Base-by-base conservation (phyloP, 1,140 invertebrate genomes). In the Hyles vespertilio region DNA sequence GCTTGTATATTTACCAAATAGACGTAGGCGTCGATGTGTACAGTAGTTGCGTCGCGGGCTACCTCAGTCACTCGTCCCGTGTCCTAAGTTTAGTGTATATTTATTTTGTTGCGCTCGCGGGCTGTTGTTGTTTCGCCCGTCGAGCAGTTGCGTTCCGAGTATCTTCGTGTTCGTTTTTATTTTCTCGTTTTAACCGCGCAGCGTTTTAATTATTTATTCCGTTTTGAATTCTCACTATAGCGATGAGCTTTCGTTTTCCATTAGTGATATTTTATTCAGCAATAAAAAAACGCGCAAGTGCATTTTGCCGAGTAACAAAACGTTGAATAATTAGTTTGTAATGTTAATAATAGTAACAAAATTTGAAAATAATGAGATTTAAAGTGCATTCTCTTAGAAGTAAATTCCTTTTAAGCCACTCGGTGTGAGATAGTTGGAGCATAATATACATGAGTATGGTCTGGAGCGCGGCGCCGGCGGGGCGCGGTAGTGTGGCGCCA, bases 181-280 rank as follows among this genome's bases (percentile, higher is more conserved):
- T 83, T 78, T 79, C 69, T 82, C 71, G 73, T 86, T 84, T 79
- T 81, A 74, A 73, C 69, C 71, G 65, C 74, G 74, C 71, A 71
- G 78, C 85, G 80, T 86, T 79, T 77, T 77, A 77, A 79, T 75
- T 77, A 78, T 83, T 82, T 79, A 82, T 84, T 85, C 72, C 72
- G 69, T 74, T 79, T 74, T 63, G 32, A 56, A 48, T 56, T 36
- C 45, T 86, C 82, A 79, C 72, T 77, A 11, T 32, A 72, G 72
- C 72, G 70, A 76, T 74, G 78, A 81, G 81, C 81, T 70, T 74
- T 83, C 77, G 78, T 83, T 87, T 88, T 87, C 84, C 81, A 85
- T 69, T 86, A 87, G 88, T 90, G 87, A 90, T 90, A 89, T 90
- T 89, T 83, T 81, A 86, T 84, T 81, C 84, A 89, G 88, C 87